Conservation (phyloP, 2,113 vertebrate genomes). For the Panthera tigris region DNA sequence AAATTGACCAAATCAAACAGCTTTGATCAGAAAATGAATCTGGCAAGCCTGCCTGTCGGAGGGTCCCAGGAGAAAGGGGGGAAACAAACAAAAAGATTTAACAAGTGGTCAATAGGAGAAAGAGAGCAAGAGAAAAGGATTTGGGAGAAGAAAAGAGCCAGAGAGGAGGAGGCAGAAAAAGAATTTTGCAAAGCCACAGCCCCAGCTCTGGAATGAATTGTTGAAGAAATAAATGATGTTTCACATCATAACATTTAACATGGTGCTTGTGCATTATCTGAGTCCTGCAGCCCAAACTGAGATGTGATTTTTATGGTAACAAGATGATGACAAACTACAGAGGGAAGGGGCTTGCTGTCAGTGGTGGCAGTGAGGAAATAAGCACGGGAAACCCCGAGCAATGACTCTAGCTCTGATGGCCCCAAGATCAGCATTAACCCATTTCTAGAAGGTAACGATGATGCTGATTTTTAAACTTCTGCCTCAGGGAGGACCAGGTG, state of each 20-base stretch:
- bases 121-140: constrained; percentile 80
- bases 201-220: constrained; percentile 83
- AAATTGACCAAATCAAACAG: constrained; percentile 99
- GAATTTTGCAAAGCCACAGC: constrained; percentile 83
- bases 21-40: constrained; percentile 99
- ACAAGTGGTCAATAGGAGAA: constrained; percentile 92
- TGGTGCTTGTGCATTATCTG: constrained; percentile 75
- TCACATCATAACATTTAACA: constrained; percentile 85
- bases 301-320: constrained; percentile 79
- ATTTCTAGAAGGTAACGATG: neutral
- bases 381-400: neutral
- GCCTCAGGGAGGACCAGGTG: neutral
- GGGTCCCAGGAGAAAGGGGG: constrained; percentile 92
- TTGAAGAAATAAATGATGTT: constrained; percentile 82
- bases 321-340: constrained; percentile 78
- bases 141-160: constrained; percentile 52
- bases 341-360: constrained; percentile 36
- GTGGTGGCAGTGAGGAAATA: neutral
- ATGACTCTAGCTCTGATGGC: neutral
- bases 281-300: constrained; percentile 77
- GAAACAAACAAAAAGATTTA: constrained; percentile 99
- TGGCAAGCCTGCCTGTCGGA: constrained; percentile 99
- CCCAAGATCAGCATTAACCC: neutral
- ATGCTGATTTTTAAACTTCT: neutral
- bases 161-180: constrained; percentile 73